Evolutionary conservation across 2,797 vertebrate genomes (phyloP), one percentile per base, ranked within the genome.

Genomic region (Molossus alvarezi): DNA sequence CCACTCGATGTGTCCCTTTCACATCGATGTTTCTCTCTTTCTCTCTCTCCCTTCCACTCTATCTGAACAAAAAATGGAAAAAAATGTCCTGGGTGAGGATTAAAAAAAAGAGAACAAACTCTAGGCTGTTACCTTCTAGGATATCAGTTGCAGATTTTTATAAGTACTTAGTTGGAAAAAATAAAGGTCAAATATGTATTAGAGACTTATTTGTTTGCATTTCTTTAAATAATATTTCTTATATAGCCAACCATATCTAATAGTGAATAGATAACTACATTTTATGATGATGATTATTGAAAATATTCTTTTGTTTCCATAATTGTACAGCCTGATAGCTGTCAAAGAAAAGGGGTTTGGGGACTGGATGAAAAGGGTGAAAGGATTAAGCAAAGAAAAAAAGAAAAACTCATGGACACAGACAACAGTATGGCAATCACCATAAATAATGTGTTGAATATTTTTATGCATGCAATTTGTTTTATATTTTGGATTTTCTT

Each of bases 181-280:
- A 10, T 75, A 72, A 37, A 90, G 15, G 33, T 93, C 94, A 80
- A 81, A 48, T 93, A 87, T 53, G 5, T 92, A n/a, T 93, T 67
- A 89, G 18, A 94, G 62, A 88, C 88, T 88, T 93, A 60, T 41
- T 88, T 96, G 37, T 67, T 75, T 71, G 9, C 57, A 75, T 90
- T 93, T 87, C 25, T 85, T 81, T 80, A 88, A 91, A 69, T 76
- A 91, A 33, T 83, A 48, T 88, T 76, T 89, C 57, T 79, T 92
- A 71, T 58, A 25, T 89, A 83, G n/a, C 3, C 48, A 79, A 51
- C 4, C n/a, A 23, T 67, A 29, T 86, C 76, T 95, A 67, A 57
- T 3, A 90, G 65, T 72, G 62, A 88, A 57, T 85, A 85, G 33
- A 67, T 77, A 73, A 11, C 53, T 81, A 15, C 3, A 57, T 84